Evolutionary conservation across 2,888 invertebrate species (phyloP).

Genomic region (Apodemia duryi): DNA sequence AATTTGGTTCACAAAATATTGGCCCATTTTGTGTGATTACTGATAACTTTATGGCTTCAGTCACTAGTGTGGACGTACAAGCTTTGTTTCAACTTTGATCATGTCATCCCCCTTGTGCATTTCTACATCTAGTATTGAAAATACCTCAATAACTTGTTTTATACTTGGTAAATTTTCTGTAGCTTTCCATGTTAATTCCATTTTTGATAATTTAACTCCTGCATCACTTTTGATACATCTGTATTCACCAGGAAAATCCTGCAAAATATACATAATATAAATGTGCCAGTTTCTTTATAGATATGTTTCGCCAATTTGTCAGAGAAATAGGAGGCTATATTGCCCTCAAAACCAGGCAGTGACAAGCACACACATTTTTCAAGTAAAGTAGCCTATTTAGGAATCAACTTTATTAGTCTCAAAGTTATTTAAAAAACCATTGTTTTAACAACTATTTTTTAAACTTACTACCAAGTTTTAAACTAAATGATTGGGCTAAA

Average conservation of each 20-base stretch:
- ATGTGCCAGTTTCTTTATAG: too few species aligned
- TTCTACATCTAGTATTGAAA: conserved; percentile 59
- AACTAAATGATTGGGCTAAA: too few species aligned
- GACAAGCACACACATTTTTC: too few species aligned
- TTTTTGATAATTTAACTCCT: conserved; percentile 57
- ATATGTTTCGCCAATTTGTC: too few species aligned
- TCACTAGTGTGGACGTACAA: conserved; percentile 48
- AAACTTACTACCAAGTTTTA: too few species aligned
- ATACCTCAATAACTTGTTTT: conserved; percentile 61
- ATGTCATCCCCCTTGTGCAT: conserved; percentile 63
- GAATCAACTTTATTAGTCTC: too few species aligned
- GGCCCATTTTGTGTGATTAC: neutral
- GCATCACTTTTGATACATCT: conserved; percentile 59
- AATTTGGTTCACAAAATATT: neutral
- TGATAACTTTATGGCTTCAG: neutral
- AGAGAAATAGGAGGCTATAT: too few species aligned
- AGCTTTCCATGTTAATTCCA: conserved; percentile 60
- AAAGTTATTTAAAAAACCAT: too few species aligned
- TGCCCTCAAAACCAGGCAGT: too few species aligned
- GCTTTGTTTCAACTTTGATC: conserved; percentile 61
- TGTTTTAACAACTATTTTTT: too few species aligned
- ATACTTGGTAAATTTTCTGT: conserved; percentile 41
- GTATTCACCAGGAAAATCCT: conserved; percentile 69
- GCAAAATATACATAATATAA: conserved; percentile 29
- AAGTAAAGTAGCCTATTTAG: too few species aligned